phyloP scores from a whole-genome alignment of 2,113 vertebrate species.

The Lepidothrix coronata region DNA sequence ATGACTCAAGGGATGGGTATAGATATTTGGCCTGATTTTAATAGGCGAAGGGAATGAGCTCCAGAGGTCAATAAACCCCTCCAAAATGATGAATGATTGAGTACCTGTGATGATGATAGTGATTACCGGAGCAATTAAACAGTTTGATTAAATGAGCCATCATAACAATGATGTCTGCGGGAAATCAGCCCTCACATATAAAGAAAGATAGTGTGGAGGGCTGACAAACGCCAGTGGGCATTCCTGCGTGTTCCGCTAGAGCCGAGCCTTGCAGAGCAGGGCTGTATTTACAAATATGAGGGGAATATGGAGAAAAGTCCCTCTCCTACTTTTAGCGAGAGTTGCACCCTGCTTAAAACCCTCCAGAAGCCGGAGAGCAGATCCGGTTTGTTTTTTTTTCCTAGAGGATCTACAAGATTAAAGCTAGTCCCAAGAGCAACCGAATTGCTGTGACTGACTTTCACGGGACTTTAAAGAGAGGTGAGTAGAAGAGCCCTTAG shows the following conservation, averaged over 20 bases:
- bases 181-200: constrained; percentile 83
- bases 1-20: constrained; percentile 50
- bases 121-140: constrained; percentile 85
- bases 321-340: constrained; percentile 64
- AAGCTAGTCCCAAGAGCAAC: constrained; percentile 63
- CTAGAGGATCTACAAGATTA: constrained; percentile 75
- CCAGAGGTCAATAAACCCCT: constrained; percentile 88
- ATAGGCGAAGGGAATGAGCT: constrained; percentile 78
- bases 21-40: constrained; percentile 75
- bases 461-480: constrained; percentile 70
- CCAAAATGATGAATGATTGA: constrained; percentile 84
- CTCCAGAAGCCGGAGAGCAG: constrained; percentile 36
- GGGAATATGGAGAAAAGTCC: constrained; percentile 64
- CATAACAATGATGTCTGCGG: constrained; percentile 93
- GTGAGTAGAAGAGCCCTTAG: constrained; percentile 75
- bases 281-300: constrained; percentile 67
- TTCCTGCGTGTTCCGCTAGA: constrained; percentile 76
- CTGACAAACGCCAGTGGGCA: constrained; percentile 87
- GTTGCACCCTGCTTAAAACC: constrained; percentile 67
- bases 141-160: constrained; percentile 92
- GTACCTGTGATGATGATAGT: constrained; percentile 85
- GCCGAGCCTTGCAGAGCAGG: constrained; percentile 66
- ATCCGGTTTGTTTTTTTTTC: neutral
- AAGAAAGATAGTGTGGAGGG: constrained; percentile 82
- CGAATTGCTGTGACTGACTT: constrained; percentile 68